Evolutionary conservation across 2,888 invertebrate genomes (phyloP), one percentile per base, ranked within the genome.

Genomic region (Zaprionus bogoriensis): DNA sequence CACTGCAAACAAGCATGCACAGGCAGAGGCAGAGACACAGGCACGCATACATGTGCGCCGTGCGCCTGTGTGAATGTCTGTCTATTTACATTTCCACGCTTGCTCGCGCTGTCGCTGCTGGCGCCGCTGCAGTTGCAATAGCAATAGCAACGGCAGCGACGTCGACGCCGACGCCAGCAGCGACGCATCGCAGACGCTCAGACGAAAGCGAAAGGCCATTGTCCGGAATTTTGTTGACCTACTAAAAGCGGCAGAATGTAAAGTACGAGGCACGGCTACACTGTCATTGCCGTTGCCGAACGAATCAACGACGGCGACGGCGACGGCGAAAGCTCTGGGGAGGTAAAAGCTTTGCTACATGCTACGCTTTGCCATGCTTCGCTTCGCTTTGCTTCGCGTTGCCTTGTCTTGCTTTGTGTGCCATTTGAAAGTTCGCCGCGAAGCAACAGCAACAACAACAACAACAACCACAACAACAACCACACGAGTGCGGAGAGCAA

Each of bases 221-320:
- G 91, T 90, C 91, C 91, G 90, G 90, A 91, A 91, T 90, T 90
- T 89, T 89, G 89, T 90, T 91, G 91, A 91, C 91, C 91, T 91
- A 91, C 91, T 91, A 91, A 89, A n/a, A 17, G 68, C 67, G 84
- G 68, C 83, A 79, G 85, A 85, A 85, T 81, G 77, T 81, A 81
- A 81, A 78, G 82, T 79, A 78, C 77, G 76, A 74, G 73, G 68
- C 71, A 77, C 45, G 60, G 74, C 87, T 88, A 88, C 89, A 89
- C 89, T 89, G 89, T 89, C 89, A 89, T 89, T 89, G 89, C 89
- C 89, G 89, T 87, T 86, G 77, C 87, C 88, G 77, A 77, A 72
- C 74, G 68, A 67, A 57, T 32, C 27, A 5, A 44, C 52, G 22
- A 42, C 32, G 41, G n/a, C 54, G 28, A 28, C 1, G n/a, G 14